Evolutionary conservation across 2,113 vertebrate species (phyloP).

Genomic region (Catharus minimus): DNA sequence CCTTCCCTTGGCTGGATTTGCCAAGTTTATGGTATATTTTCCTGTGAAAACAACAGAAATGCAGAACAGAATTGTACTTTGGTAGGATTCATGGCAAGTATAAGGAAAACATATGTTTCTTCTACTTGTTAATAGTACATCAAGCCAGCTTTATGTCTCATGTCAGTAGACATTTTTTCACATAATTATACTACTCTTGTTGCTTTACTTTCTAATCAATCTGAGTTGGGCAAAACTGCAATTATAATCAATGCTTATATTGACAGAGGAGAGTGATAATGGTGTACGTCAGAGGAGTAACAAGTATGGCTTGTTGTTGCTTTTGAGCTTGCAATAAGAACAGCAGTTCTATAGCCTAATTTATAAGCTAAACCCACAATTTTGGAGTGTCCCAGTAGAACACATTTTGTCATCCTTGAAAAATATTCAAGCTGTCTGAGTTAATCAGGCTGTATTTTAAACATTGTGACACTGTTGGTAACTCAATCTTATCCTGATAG

Average conservation of each 20-base stretch:
- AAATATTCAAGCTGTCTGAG: not conserved
- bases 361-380: slow-evolving; percentile 27
- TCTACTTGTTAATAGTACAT: not conserved
- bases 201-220: slow-evolving; percentile 90
- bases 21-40: not conserved
- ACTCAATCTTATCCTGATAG: not conserved
- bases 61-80: not conserved
- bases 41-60: not conserved
- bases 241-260: slow-evolving; percentile 84
- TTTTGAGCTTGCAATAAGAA: slow-evolving; percentile 41
- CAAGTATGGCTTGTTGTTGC: slow-evolving; percentile 70
- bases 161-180: slow-evolving; percentile 66
- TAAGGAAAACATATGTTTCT: not conserved
- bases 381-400: not conserved
- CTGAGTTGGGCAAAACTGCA: slow-evolving; percentile 84
- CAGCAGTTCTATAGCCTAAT: slow-evolving; percentile 12
- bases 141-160: not conserved
- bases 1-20: not conserved
- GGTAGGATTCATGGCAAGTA: not conserved
- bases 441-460: not conserved
- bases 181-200: slow-evolving; percentile 84
- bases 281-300: slow-evolving; percentile 83
- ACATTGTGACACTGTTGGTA: not conserved
- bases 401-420: not conserved
- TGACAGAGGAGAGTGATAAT: slow-evolving; percentile 79